Base-by-base conservation (phyloP, 2,797 vertebrate genomes). In the Hypotaenidia okinawae region DNA sequence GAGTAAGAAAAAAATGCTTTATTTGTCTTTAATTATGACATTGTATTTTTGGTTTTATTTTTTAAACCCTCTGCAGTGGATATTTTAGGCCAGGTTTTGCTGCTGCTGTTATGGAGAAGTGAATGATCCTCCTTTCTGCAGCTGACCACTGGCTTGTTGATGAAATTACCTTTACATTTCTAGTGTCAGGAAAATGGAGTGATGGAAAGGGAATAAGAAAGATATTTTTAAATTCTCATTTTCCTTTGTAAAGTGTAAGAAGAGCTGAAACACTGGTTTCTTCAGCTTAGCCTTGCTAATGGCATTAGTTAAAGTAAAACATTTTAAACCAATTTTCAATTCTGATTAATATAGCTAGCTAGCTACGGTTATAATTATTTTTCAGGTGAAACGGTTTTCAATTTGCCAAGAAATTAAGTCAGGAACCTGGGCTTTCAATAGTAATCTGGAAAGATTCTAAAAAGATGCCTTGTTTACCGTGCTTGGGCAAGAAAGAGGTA, bases 311-410 rank as follows among this genome's bases (percentile, higher is more conserved):
- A 41, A 82, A 61, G 21, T 76, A 86, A 74, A 90, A 75, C 16
- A 84, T 81, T 96, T 87, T 37, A 57, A 90, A 87, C 11, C 16
- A 25, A 45, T 87, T 96, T 92, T 89, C n/a, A 80, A 12, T 84
- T 77, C 68, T 89, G 28, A 84, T 70, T 87, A 90, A 93, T 83
- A 83, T 15, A 57, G 13, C 43, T 82, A 70, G 37, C 14, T 93
- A 90, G 9, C 21, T 79, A 75, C 0, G 0, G 15, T 69, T 52
- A 39, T 32, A 74, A 64, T 58, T 66, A 55, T 69, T 70, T 92
- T 92, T 28, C 61, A 83, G 35, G 49, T 90, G 45, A 93, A 92
- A 37, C 16, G 51, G 16, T 77, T 93, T 74, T 79, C 51, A 63
- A 8, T 57, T 96, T 94, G 57, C 49, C 80, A 85, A 92, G 23